phyloP scores from a whole-genome alignment of 2,797 vertebrate genomes.

The Hozukius guyotensis region DNA sequence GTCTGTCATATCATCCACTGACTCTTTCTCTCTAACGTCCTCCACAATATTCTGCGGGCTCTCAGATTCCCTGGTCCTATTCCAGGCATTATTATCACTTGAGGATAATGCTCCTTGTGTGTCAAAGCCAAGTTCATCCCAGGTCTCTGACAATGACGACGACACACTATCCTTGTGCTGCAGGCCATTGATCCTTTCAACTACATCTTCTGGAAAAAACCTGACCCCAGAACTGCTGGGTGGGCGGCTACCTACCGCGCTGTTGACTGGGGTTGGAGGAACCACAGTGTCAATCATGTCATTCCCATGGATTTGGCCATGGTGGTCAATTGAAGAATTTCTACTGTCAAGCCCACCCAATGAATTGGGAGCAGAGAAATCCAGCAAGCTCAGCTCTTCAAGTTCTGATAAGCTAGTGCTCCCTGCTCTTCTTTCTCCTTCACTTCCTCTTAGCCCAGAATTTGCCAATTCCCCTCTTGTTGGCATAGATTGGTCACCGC shows the following conservation, averaged over 20 bases:
- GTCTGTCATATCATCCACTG: conserved; percentile 21
- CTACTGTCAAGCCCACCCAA: conserved; percentile 70
- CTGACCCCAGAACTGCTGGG: conserved; percentile 83
- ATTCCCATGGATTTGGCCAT: conserved; percentile 37
- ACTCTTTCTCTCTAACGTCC: conserved; percentile 24
- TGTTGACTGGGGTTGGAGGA: conserved; percentile 91
- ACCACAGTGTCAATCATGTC: conserved; percentile 83
- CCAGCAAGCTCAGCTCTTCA: conserved; percentile 81
- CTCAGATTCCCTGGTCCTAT: conserved; percentile 81
- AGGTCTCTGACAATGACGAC: conserved; percentile 86
- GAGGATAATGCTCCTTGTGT: conserved; percentile 70
- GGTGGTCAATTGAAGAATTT: conserved; percentile 54
- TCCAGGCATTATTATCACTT: conserved; percentile 78
- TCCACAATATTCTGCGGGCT: conserved; percentile 81
- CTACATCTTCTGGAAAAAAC: conserved; percentile 87
- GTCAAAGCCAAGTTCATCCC: conserved; percentile 88
- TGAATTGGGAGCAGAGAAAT: conserved; percentile 82
- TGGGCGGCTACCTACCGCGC: conserved; percentile 88
- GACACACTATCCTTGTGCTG: conserved; percentile 80
- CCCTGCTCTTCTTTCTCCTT: conserved; percentile 54
- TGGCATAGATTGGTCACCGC: conserved; percentile 77
- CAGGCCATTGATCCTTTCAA: conserved; percentile 84
- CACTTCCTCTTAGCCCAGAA: conserved; percentile 33
- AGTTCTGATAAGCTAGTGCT: conserved; percentile 82
- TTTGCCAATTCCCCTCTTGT: conserved; percentile 73